Conservation (phyloP, 1,140 invertebrate species). For the Meloidogyne floridensis region DNA sequence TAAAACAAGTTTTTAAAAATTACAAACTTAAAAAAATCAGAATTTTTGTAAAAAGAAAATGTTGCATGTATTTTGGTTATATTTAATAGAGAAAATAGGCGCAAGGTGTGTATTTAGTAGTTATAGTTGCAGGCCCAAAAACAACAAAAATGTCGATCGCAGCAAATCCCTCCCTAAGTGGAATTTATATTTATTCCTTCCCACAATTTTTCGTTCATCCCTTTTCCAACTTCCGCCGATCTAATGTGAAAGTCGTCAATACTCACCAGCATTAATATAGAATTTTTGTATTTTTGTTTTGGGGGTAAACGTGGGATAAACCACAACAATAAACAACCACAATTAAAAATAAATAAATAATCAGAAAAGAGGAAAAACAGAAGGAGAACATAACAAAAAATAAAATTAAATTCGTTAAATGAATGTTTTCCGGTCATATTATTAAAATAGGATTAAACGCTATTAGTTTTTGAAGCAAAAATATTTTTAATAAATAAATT, state of each 20-base stretch:
- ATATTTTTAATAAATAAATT: no score
- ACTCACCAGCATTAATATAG: background rate
- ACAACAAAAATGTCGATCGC: slow-evolving; percentile 8
- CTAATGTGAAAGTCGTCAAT: background rate
- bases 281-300: background rate
- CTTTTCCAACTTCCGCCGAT: slow-evolving; percentile 6
- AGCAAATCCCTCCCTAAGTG: slow-evolving; percentile 7
- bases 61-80: background rate
- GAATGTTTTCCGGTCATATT: no score
- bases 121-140: background rate
- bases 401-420: background rate
- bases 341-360: background rate
- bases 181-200: background rate
- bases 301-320: background rate
- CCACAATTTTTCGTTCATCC: background rate
- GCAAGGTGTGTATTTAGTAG: background rate
- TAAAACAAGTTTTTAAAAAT: background rate
- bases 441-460: no score
- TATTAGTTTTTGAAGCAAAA: no score
- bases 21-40: background rate
- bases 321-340: background rate
- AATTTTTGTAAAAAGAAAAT: background rate
- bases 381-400: background rate
- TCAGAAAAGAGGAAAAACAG: background rate
- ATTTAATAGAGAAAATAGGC: no score